A percentile compares a stretch with the other conserved stretches of the same genome.
phyloP scores from a whole-genome alignment of 2,888 invertebrate species.

The Galeruca laticollis region DNA sequence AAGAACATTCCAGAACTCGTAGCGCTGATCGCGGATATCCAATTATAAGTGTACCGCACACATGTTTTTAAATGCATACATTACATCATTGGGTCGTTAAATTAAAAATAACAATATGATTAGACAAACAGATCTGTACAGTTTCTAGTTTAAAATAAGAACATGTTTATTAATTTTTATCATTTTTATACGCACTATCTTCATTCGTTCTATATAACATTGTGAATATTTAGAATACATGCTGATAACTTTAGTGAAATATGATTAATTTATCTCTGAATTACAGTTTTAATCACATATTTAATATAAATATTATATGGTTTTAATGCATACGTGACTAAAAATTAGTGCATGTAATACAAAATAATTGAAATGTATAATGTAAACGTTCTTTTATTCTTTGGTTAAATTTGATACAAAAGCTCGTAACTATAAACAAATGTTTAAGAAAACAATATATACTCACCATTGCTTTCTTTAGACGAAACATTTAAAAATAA shows the following conservation, averaged over 20 bases:
- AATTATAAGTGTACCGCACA: slow-evolving; percentile 3
- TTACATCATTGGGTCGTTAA: slow-evolving; percentile 30
- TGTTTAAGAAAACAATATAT: slow-evolving; percentile 27
- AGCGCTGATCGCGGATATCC: not conserved
- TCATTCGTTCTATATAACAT: not conserved
- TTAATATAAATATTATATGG: no score
- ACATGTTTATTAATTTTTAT: not conserved
- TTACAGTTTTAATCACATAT: no score
- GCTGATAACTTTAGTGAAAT: not conserved
- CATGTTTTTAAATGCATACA: slow-evolving; percentile 24
- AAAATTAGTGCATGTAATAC: not conserved
- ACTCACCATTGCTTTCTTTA: slow-evolving; percentile 45
- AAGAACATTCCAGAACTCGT: slow-evolving; percentile 1
- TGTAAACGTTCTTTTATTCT: no score
- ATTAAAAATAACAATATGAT: slow-evolving; percentile 35
- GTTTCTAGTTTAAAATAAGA: slow-evolving; percentile 12
- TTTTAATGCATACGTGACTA: slow-evolving; percentile 4
- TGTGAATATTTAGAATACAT: not conserved
- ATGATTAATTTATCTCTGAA: not conserved
- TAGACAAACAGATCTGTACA: slow-evolving; percentile 27
- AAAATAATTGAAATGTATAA: not conserved
- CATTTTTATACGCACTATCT: not conserved
- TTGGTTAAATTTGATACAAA: no score
- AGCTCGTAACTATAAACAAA: slow-evolving; percentile 21
- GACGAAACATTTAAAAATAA: slow-evolving; percentile 32